Evolutionary conservation across 1,140 invertebrate species (phyloP), one percentile per base, ranked within the genome.

Genomic region (Brachionus plicatilis): DNA sequence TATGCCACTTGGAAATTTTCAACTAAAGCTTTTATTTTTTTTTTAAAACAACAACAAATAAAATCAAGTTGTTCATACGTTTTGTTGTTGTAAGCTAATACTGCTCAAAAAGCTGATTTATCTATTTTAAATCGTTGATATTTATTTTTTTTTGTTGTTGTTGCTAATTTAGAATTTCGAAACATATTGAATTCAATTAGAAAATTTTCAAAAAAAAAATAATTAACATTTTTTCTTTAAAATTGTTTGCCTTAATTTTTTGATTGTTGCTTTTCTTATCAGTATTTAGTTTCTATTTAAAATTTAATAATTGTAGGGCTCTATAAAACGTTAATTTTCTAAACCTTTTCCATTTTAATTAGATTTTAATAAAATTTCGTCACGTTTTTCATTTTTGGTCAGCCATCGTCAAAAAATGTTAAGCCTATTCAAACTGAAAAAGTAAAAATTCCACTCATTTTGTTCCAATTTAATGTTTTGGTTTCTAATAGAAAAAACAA

Each of bases 381-480:
- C 24, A 24, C 12, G 14, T 17, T 68, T 68, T 29, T 72, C 17
- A 27, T 50, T 76, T 24, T 76, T 76, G 72, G 20, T 76, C 20
- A 50, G 37, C 17, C 37, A 68, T 72, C 37, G 68, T 76, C 24
- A 14, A 20, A 82, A 68, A 37, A 82, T 82, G 79, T 82, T 82
- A 20, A 68, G 79, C 79, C 45, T 82, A 24, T 82, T 82, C 20
- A 82, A 82, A 56, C 79, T 82, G 14, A 82, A 82, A 82, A 82
- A 82, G 79, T 82, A 60, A 29, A 17, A 29, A 27, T n/a, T 56
- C 41, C 12, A n/a, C 8, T 45, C 7, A 11, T 50, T 76, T 50
- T 45, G 12, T 43, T 80, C 29, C n/a, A 33, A 27, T 37, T 37
- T 37, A 37, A 7, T 37, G 2, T 37, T 33, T 37, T 37, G 33